Conservation (phyloP, 2,113 vertebrate species). For the Boulengeromyrus knoepffleri region DNA sequence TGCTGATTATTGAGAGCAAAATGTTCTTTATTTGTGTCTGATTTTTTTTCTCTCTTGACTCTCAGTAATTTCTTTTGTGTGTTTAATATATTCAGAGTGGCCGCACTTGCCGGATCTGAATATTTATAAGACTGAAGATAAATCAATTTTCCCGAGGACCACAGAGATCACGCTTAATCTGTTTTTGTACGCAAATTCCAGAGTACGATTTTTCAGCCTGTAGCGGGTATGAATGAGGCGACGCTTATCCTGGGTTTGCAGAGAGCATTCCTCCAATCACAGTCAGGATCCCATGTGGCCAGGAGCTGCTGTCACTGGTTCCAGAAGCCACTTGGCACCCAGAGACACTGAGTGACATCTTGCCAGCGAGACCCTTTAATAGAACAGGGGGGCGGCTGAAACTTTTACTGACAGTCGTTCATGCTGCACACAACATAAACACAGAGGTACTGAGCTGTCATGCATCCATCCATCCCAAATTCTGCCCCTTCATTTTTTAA, state of each 20-base stretch:
- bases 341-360: background rate
- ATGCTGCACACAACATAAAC: background rate
- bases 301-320: background rate
- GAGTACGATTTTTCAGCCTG: background rate
- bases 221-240: background rate
- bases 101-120: background rate
- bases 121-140: conserved; percentile 21
- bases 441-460: background rate
- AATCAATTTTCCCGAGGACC: background rate
- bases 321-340: background rate
- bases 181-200: background rate
- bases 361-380: background rate
- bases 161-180: conserved; percentile 1
- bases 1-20: background rate
- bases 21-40: background rate
- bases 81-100: background rate
- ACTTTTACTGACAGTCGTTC: background rate
- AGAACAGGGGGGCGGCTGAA: background rate
- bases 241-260: background rate
- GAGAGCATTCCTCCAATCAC: background rate
- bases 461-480: background rate
- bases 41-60: background rate
- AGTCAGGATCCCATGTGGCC: background rate
- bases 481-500: background rate
- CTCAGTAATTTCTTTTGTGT: background rate